Evolutionary conservation across 2,797 vertebrate genomes (phyloP).

Genomic region (Eulemur mongoz): DNA sequence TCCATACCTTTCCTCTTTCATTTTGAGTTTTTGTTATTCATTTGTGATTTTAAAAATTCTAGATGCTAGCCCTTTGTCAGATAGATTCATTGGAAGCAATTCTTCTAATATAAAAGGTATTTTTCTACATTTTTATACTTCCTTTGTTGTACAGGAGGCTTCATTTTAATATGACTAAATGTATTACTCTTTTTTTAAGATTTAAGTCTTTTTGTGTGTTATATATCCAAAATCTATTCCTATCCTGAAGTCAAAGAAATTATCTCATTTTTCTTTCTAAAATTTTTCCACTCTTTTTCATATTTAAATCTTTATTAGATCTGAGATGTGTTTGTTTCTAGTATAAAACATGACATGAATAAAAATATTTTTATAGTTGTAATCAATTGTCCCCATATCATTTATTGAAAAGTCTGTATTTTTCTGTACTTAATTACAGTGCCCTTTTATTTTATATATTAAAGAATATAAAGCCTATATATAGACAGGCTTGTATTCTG

Average conservation of each 20-base stretch:
- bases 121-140: neutral
- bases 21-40: neutral
- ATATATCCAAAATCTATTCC: neutral
- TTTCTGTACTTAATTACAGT: neutral
- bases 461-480: neutral
- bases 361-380: neutral
- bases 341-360: neutral
- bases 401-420: neutral
- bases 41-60: neutral
- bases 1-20: neutral
- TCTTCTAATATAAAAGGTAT: neutral
- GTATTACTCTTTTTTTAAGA: neutral
- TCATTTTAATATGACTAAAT: neutral
- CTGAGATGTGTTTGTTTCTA: neutral
- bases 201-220: neutral
- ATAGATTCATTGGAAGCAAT: neutral
- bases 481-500: neutral
- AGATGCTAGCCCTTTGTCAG: neutral
- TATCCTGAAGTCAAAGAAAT: neutral
- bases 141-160: neutral
- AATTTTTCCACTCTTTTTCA: neutral
- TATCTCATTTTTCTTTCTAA: neutral
- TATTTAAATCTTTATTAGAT: neutral
- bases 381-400: neutral
- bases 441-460: neutral